Evolutionary conservation across 2,797 vertebrate species (phyloP), one percentile per base, ranked within the genome.

Genomic region (Bufotes viridis): DNA sequence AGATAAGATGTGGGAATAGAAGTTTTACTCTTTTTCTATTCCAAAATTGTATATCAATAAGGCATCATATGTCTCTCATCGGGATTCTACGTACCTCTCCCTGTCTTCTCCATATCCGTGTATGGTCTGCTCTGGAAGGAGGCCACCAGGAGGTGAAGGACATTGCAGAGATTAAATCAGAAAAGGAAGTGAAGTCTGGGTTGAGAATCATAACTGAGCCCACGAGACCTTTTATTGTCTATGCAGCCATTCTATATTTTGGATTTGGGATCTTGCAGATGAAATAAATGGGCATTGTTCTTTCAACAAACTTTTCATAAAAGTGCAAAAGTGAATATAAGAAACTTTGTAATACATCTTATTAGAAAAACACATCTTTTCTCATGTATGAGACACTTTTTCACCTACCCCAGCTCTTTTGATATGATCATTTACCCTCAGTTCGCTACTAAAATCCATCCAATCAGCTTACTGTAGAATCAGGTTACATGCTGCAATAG

Each of bases 151-250:
- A 74, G 24, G 53, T 60, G 70, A 61, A 75, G 55, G 55, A 34
- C 20, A 24, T 49, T 60, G 29, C 69, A 42, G 3, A 7, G 55
- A 75, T 10, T 53, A 58, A 75, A 57, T 76, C 3, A 80, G 17
- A 12, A 80, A 29, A 34, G 55, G 29, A 80, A 80, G 57, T 58
- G 7, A 34, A 80, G 78, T 80, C 78, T 80, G 78, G 78, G 26
- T 34, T 80, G 26, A 29, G 26, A 80, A 29, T 80, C 24, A 29
- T 60, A 80, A 60, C 78, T 61, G 78, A 34, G 15, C 55, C 26
- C 78, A 20, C 1, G 26, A 61, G 26, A 80, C 57, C 24, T 60
- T 20, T 80, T 61, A 80, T 29, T 80, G 57, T 60, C 78, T 60
- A 20, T 18, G 13, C 57, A 29, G 26, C 26, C 17, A 22, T 61